These are phyloP conservation scores for Sebastes melanostomus DNA, from an alignment of 2,797 vertebrate genomes.

Conservation along the genomic window DNA sequence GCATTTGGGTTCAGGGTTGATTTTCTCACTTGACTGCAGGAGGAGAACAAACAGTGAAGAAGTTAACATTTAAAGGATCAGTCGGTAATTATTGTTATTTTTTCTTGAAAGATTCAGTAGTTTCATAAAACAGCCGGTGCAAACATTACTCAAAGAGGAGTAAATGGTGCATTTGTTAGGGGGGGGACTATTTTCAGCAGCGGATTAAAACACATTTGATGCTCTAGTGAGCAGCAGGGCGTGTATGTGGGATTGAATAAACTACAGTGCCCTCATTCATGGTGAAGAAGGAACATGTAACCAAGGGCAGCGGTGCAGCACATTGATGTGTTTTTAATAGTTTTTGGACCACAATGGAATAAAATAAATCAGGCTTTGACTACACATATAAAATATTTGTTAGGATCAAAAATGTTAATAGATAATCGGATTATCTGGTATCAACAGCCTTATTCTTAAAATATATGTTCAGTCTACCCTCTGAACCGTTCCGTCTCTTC, in stretches of 20 bases:
- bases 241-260: background rate
- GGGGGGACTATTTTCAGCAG: background rate
- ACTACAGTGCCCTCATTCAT: background rate
- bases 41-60: constrained; percentile 25
- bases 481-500: background rate
- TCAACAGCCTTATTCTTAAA: background rate
- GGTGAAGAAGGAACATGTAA: background rate
- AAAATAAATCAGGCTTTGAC: background rate
- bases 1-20: constrained; percentile 98
- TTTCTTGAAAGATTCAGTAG: background rate
- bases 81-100: background rate
- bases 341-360: background rate
- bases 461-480: background rate
- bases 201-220: background rate
- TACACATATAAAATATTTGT: background rate
- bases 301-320: background rate
- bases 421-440: background rate
- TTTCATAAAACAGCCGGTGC: background rate
- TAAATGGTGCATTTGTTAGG: background rate
- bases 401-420: background rate
- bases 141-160: background rate
- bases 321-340: background rate
- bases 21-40: constrained; percentile 94
- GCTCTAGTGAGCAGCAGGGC: background rate
- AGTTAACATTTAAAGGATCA: background rate